Evolutionary conservation across 2,888 invertebrate species (phyloP).

Genomic region (Megastigmus dorsalis): DNA sequence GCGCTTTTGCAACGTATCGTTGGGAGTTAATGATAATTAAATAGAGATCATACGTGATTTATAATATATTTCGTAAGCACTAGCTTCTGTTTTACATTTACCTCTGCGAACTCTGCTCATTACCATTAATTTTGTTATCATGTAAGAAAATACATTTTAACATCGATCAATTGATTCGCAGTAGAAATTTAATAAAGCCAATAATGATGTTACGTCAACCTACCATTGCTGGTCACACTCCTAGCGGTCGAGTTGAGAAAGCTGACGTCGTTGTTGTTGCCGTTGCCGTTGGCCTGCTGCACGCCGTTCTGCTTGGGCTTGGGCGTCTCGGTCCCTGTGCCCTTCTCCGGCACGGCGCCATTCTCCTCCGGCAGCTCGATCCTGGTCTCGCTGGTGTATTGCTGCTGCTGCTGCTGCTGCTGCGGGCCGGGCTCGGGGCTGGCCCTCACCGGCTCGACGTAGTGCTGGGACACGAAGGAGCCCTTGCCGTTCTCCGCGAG

Average conservation of each 20-base stretch:
- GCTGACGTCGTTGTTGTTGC: constrained; percentile 72
- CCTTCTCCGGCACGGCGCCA: constrained; percentile 58
- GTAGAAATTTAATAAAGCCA: no score
- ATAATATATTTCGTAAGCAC: no score
- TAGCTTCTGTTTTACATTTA: no score
- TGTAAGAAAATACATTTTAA: no score
- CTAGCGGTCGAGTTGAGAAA: constrained; percentile 70
- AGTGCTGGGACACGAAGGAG: constrained; percentile 68
- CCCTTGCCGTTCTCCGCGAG: constrained; percentile 63
- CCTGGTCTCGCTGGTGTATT: constrained; percentile 59
- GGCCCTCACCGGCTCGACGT: constrained; percentile 66
- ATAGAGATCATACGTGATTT: no score
- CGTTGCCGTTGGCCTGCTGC: constrained; percentile 69
- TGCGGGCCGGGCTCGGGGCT: constrained; percentile 63
- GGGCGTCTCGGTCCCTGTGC: constrained; percentile 50
- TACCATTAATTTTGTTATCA: no score
- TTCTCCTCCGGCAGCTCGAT: constrained; percentile 69
- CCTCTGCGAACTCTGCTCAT: no score
- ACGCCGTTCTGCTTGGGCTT: constrained; percentile 67
- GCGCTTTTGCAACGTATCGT: no score
- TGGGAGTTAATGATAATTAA: no score
- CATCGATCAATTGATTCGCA: no score
- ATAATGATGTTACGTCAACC: no score
- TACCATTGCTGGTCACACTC: constrained; percentile 60
- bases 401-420: no score